These are phyloP conservation scores for Microtus pennsylvanicus DNA, from an alignment of 2,113 vertebrate species.

Conservation along the genomic window DNA sequence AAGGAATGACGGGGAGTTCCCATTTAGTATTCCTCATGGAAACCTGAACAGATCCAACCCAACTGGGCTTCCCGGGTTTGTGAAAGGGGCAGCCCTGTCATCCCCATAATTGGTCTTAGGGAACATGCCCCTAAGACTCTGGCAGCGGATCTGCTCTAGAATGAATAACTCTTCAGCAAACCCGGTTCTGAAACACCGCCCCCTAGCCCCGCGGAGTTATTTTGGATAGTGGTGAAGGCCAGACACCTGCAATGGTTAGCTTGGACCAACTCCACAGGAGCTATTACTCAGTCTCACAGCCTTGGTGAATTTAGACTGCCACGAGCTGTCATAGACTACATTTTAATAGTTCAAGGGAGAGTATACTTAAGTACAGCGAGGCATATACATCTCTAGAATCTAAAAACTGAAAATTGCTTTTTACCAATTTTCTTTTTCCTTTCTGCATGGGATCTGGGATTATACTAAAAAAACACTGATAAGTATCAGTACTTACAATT, in stretches of 20 bases:
- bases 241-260: conserved; percentile 78
- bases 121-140: conserved; percentile 28
- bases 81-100: conserved; percentile 5
- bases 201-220: conserved; percentile 44
- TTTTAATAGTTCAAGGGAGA: conserved; percentile 78
- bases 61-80: conserved; percentile 48
- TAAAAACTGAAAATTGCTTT: conserved; percentile 74
- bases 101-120: conserved; percentile 42
- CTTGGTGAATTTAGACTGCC: conserved; percentile 75
- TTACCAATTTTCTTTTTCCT: background rate
- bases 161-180: conserved; percentile 29
- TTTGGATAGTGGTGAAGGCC: conserved; percentile 51
- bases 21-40: conserved; percentile 37
- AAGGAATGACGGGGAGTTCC: background rate
- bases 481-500: conserved; percentile 79
- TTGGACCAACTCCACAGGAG: conserved; percentile 69
- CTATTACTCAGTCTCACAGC: conserved; percentile 44
- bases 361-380: conserved; percentile 64
- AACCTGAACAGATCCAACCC: conserved; percentile 53
- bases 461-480: conserved; percentile 76
- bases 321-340: conserved; percentile 73
- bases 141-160: conserved; percentile 35
- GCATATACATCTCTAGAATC: conserved; percentile 76
- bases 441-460: conserved; percentile 46
- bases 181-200: conserved; percentile 1